Evolutionary conservation across 2,888 invertebrate genomes (phyloP).

Genomic region (Chironomus riparius): DNA sequence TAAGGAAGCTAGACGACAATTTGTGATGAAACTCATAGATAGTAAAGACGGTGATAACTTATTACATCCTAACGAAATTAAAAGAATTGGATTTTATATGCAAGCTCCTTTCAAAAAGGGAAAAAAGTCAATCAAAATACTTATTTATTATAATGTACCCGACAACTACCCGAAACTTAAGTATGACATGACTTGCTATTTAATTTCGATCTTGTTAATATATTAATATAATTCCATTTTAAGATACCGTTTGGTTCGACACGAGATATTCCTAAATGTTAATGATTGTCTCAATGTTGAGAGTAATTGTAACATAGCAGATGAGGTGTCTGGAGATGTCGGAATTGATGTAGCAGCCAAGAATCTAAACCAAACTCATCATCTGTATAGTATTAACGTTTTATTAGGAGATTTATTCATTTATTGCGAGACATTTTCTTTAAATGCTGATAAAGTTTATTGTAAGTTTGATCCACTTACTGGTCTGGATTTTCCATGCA

Average conservation of each 20-base stretch:
- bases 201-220: conserved; percentile 28
- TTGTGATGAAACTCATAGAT: conserved; percentile 38
- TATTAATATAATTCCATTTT: background rate
- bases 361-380: conserved; percentile 57
- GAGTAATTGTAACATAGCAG: conserved; percentile 44
- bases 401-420: conserved; percentile 37
- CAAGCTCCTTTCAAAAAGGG: conserved; percentile 59
- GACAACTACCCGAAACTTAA: conserved; percentile 38
- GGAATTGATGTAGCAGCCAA: conserved; percentile 59
- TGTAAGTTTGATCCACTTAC: conserved; percentile 33
- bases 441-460: conserved; percentile 35
- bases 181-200: conserved; percentile 30
- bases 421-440: conserved; percentile 37
- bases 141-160: conserved; percentile 62
- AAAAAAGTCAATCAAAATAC: conserved; percentile 52
- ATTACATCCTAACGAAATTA: conserved; percentile 37
- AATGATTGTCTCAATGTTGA: conserved; percentile 52
- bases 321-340: conserved; percentile 48
- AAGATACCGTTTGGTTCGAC: conserved; percentile 54
- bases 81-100: conserved; percentile 50
- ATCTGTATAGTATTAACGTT: conserved; percentile 38
- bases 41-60: conserved; percentile 31
- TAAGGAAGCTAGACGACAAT: conserved; percentile 41
- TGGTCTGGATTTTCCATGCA: too few species aligned
- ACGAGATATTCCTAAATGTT: conserved; percentile 54